phyloP scores from a whole-genome alignment of 2,888 invertebrate genomes.

The Papilio demoleus region DNA sequence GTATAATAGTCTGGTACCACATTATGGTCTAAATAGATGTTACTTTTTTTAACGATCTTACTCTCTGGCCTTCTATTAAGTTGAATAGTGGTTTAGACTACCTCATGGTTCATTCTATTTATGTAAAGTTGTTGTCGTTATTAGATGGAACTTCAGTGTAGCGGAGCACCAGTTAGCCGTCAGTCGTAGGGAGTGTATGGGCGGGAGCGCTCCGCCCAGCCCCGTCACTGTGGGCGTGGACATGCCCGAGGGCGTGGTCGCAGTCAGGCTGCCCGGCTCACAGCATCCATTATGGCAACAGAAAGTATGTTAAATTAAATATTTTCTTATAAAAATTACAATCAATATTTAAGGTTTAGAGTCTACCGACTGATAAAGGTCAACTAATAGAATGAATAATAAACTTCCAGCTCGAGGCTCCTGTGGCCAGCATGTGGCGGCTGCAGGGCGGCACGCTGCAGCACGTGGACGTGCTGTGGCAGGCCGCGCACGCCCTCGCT shows the following conservation, averaged over 20 bases:
- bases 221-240: conserved; percentile 90
- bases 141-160: conserved; percentile 97
- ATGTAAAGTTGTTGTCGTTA: conserved; percentile 1
- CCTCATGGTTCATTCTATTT: too few relatives aligned
- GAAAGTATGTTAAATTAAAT: too few relatives aligned
- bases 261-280: too few relatives aligned
- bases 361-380: too few relatives aligned
- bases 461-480: conserved; percentile 89
- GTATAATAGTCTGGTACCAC: too few relatives aligned
- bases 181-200: conserved; percentile 80
- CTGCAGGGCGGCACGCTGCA: conserved; percentile 86
- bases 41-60: too few relatives aligned
- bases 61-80: too few relatives aligned
- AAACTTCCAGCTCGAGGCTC: conserved; percentile 88
- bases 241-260: conserved; percentile 91
- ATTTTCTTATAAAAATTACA: too few relatives aligned
- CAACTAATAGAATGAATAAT: neutral
- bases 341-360: too few relatives aligned
- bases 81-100: too few relatives aligned
- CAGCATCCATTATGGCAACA: too few relatives aligned
- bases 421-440: conserved; percentile 95
- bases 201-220: conserved; percentile 81
- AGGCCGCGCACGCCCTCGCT: conserved; percentile 72
- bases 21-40: too few relatives aligned
- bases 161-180: conserved; percentile 91